phyloP scores from a whole-genome alignment of 2,113 vertebrate species.

The Melanerpes formicivorus region DNA sequence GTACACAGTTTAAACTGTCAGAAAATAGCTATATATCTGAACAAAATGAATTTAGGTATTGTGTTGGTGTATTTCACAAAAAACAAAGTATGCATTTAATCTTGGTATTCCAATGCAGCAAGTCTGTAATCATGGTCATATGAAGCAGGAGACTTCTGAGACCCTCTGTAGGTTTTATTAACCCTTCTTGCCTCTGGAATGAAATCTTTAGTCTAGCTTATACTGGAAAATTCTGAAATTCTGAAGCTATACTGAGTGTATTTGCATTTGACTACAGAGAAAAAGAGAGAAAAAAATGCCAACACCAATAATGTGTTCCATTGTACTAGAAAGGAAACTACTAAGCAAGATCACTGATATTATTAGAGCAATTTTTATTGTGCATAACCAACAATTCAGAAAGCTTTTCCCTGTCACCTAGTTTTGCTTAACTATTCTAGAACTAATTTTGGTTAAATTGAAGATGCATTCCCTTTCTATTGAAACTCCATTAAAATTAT shows the following conservation, averaged over 20 bases:
- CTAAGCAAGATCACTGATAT: background rate
- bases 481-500: constrained; percentile 9
- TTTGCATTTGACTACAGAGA: background rate
- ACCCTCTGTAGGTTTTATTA: background rate
- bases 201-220: background rate
- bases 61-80: background rate
- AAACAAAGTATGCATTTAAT: background rate
- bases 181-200: background rate
- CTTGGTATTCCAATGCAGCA: background rate
- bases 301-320: background rate
- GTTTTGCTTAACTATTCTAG: background rate
- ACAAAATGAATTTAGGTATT: background rate
- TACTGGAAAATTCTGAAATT: background rate
- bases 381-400: background rate
- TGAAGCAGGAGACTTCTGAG: fast-evolving
- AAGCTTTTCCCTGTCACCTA: background rate
- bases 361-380: background rate
- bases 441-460: background rate
- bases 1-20: background rate
- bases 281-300: background rate
- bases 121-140: background rate
- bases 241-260: background rate
- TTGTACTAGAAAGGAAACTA: background rate
- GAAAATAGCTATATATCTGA: background rate
- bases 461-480: background rate